phyloP scores from a whole-genome alignment of 2,113 vertebrate genomes.

The Trematocara unimaculatum region DNA sequence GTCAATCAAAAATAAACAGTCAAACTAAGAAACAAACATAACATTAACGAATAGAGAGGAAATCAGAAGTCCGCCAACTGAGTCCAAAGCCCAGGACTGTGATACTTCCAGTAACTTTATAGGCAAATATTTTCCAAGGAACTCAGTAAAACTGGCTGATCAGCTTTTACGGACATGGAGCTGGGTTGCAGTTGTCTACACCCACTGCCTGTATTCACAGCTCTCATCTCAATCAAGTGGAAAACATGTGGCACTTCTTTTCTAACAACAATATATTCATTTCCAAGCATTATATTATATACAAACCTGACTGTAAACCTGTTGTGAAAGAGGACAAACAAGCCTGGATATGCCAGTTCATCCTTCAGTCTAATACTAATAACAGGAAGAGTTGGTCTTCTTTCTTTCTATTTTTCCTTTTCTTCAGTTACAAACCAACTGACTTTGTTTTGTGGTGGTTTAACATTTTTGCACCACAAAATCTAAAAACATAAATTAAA shows the following conservation, averaged over 20 bases:
- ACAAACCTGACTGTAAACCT: background rate
- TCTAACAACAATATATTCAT: rapidly evolving
- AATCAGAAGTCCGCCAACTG: background rate
- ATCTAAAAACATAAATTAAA: background rate
- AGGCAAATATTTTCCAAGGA: background rate
- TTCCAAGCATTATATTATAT: background rate
- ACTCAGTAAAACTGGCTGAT: background rate
- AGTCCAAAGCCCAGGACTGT: background rate
- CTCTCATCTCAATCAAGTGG: background rate
- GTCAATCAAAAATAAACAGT: background rate
- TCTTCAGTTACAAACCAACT: background rate
- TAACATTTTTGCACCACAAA: background rate
- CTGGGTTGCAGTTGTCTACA: background rate
- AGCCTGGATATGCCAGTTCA: background rate
- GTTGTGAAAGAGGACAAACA: slow-evolving; percentile 24
- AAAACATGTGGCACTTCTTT: background rate
- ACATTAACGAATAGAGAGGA: background rate
- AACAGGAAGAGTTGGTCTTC: background rate
- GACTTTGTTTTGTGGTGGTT: background rate
- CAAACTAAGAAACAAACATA: background rate
- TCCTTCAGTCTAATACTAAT: background rate
- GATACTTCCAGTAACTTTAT: background rate
- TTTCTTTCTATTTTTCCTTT: background rate
- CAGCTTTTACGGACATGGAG: background rate
- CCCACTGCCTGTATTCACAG: background rate